Base-by-base conservation (phyloP, 2,113 vertebrate species). In the Psittacula cyanocephala region DNA sequence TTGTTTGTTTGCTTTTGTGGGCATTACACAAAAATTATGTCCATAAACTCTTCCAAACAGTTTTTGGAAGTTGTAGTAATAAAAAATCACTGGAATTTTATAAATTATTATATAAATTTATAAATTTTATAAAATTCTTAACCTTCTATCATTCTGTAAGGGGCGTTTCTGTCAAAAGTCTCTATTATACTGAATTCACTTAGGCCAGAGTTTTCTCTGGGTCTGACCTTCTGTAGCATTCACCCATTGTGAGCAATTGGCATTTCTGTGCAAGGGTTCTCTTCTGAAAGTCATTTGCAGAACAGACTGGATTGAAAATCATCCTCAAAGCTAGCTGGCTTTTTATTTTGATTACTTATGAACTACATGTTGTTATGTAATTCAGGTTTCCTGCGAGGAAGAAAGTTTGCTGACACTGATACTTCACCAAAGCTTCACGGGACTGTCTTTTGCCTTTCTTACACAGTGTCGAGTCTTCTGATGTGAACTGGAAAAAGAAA, bases 401-500 rank as follows among this genome's bases (percentile, higher is more conserved):
- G 68, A 17, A 67, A 53, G 55, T 60, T 93, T 84, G 65, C 89
- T 95, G 80, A 81, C 22, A 4, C 53, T 80, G 43, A 41, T 86
- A 17, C 39, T 86, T 76, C 49, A 89, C 80, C 35, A 71, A 78
- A 78, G 86, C 83, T 90, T 96, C 67, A 90, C 27, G 59, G 1
- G 6, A 35, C 39, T 68, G 23, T 94, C 46, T 87, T 69, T n/a
- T 43, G 74, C 62, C 88, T 89, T 91, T 65, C 28, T 65, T 84
- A 43, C 62, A 22, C 97, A 99, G 99, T 2, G 99, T 99, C 2
- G 99, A 99, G 94, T 99, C 99, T 11, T 99, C 99, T 0, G 99
- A 99, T 8, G 98, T 99, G 84, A 99, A 99, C 97, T 99, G 99
- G 99, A 99, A 99, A 94, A 99, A 98, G 97, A 99, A 99, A 90